phyloP scores from a whole-genome alignment of 2,888 invertebrate genomes.

The Selenia dentaria region DNA sequence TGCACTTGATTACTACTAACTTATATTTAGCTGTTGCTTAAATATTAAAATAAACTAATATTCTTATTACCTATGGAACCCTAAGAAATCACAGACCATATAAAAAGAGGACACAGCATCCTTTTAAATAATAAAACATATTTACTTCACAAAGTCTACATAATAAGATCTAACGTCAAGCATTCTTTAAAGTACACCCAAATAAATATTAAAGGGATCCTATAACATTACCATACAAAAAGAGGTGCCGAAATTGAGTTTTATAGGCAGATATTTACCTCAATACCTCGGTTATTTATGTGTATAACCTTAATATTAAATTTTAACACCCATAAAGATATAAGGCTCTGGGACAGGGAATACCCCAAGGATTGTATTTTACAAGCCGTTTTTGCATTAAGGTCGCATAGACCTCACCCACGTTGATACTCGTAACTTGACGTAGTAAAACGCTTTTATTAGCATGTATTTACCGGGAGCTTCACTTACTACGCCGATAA shows the following conservation, averaged over 20 bases:
- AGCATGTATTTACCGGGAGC: no score
- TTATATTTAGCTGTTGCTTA: no score
- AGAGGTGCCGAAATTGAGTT: conserved; percentile 24
- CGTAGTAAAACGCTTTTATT: conserved; percentile 9
- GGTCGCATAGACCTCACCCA: conserved; percentile 34
- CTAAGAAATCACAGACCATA: no score
- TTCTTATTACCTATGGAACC: no score
- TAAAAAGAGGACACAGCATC: no score
- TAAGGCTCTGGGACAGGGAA: conserved; percentile 32
- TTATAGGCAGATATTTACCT: conserved; percentile 23
- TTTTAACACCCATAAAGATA: conserved; percentile 43
- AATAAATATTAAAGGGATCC: conserved; percentile 7
- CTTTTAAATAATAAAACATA: no score
- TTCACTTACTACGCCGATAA: no score
- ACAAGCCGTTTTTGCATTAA: conserved; percentile 30
- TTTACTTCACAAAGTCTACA: conserved; percentile 2
- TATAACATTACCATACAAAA: conserved; percentile 26
- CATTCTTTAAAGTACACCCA: conserved; percentile 1
- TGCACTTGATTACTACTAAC: no score
- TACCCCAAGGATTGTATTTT: conserved; percentile 36
- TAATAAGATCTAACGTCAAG: conserved; percentile 11
- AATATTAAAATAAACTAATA: no score
- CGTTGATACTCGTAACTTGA: conserved; percentile 11
- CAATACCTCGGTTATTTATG: conserved; percentile 23
- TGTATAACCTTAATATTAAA: conserved; percentile 34